Conservation (phyloP, 1,140 invertebrate genomes). For the Drusus annulatus region DNA sequence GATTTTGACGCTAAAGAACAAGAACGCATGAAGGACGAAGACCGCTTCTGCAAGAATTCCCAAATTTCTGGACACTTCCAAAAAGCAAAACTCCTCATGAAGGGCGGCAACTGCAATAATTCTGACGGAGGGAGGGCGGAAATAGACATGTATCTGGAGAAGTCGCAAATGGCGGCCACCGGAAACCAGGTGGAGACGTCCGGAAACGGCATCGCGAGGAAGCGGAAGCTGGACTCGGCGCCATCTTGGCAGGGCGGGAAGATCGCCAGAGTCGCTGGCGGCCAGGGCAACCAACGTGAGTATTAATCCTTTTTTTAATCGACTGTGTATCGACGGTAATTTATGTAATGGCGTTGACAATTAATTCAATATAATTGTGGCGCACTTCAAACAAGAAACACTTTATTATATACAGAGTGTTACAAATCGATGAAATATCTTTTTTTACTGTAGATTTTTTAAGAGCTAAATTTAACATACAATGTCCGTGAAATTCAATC, state of each 20-base stretch:
- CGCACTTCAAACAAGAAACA: too few species aligned
- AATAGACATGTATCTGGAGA: constrained; percentile 54
- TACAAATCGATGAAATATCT: too few species aligned
- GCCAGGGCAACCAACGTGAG: constrained; percentile 47
- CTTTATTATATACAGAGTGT: too few species aligned
- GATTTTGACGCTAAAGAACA: neutral
- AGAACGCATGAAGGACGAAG: neutral
- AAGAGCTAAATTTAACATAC: too few species aligned
- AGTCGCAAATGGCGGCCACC: constrained; percentile 25
- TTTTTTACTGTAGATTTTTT: too few species aligned
- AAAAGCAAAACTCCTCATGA: constrained; percentile 31
- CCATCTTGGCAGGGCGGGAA: constrained; percentile 48
- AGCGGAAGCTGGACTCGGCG: constrained; percentile 48
- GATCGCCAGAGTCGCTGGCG: neutral
- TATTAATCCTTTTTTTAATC: neutral
- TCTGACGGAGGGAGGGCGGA: constrained; percentile 30
- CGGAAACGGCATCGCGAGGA: constrained; percentile 19
- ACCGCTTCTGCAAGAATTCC: neutral
- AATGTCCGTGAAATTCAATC: too few species aligned
- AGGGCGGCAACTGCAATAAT: neutral
- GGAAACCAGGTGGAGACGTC: constrained; percentile 24
- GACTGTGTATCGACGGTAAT: too few species aligned
- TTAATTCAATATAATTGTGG: too few species aligned
- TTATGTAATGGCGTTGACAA: too few species aligned
- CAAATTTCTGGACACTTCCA: neutral